Evolutionary conservation across 2,797 vertebrate genomes (phyloP).

Genomic region (Eulemur coronatus): DNA sequence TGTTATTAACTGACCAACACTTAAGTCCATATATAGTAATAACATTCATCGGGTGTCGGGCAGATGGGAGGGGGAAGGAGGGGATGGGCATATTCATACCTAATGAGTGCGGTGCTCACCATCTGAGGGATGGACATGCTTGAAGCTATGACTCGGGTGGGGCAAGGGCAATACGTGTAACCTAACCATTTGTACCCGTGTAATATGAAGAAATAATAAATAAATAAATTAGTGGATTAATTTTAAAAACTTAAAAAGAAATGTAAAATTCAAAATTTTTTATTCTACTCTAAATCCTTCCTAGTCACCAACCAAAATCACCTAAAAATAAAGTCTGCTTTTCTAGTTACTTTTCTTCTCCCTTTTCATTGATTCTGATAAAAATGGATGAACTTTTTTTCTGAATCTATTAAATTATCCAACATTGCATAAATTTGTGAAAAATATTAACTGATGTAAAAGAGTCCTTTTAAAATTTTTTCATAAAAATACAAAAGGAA

Average conservation of each 20-base stretch:
- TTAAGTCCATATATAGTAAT: too few species aligned
- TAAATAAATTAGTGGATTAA: background rate
- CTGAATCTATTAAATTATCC: background rate
- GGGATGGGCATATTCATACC: too few species aligned
- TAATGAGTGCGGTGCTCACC: too few species aligned
- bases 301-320: background rate
- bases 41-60: too few species aligned
- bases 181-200: too few species aligned
- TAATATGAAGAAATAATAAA: too few species aligned
- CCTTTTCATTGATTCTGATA: background rate
- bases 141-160: too few species aligned
- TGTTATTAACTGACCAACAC: too few species aligned
- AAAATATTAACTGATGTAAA: slow-evolving; percentile 19
- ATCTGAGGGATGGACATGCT: too few species aligned
- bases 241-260: background rate
- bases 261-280: background rate
- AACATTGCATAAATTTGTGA: background rate
- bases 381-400: background rate
- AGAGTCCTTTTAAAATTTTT: background rate
- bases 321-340: slow-evolving; percentile 13
- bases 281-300: background rate
- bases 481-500: background rate
- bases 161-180: too few species aligned
- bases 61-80: too few species aligned
- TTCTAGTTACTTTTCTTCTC: slow-evolving; percentile 23